These are phyloP conservation scores for Trichogramma evanescens DNA, from an alignment of 2,888 invertebrate species.

Conservation along the genomic window DNA sequence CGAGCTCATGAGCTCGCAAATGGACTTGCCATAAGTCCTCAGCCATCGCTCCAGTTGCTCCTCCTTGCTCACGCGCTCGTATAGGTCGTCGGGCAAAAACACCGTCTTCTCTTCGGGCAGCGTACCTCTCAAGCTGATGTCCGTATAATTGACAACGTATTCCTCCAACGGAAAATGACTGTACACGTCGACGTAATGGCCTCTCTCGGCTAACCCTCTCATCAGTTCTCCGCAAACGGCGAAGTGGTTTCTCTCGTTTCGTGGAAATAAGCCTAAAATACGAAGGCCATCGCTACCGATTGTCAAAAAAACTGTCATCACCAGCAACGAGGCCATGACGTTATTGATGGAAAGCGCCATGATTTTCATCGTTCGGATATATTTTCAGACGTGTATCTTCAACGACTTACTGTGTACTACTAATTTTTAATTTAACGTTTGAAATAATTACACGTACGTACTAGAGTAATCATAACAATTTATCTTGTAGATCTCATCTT, in stretches of 20 bases:
- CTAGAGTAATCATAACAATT: too few relatives aligned
- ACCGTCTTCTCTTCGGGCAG: conserved; percentile 10
- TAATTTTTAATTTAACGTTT: too few relatives aligned
- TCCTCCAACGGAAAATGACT: conserved; percentile 28
- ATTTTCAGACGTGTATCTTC: too few relatives aligned
- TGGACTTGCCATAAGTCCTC: neutral
- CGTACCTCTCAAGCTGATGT: conserved; percentile 24
- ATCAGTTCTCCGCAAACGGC: conserved; percentile 46
- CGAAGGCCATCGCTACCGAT: conserved; percentile 36
- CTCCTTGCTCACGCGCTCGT: conserved; percentile 15
- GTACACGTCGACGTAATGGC: conserved; percentile 47
- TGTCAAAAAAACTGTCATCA: neutral
- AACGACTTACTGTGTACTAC: too few relatives aligned
- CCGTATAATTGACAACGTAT: conserved; percentile 26
- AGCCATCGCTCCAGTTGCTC: conserved; percentile 15
- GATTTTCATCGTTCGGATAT: too few relatives aligned
- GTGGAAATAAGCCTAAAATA: conserved; percentile 47
- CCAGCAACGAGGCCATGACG: neutral
- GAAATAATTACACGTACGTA: too few relatives aligned
- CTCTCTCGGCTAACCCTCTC: conserved; percentile 42
- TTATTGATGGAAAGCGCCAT: too few relatives aligned
- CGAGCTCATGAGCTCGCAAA: conserved; percentile 20
- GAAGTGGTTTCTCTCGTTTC: conserved; percentile 48
- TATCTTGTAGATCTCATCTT: too few relatives aligned
- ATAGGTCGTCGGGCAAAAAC: conserved; percentile 23